Conservation (phyloP, 2,113 vertebrate genomes). For the Cyrtonyx montezumae region DNA sequence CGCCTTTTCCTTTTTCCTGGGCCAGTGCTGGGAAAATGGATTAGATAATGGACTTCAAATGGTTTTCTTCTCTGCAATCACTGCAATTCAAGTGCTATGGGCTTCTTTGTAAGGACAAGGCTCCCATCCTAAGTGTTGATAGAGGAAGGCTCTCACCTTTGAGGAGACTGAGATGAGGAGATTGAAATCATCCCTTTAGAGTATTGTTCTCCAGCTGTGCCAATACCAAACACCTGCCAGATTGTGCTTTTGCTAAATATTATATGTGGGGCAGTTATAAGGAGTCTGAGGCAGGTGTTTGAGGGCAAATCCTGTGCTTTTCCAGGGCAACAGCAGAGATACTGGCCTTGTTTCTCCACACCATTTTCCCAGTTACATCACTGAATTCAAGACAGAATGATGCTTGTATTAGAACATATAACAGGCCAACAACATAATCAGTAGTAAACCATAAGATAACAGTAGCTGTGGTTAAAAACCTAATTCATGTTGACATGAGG, state of each 20-base stretch:
- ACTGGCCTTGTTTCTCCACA: neutral
- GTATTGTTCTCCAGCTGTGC: neutral
- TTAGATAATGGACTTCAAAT: neutral
- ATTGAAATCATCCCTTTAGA: neutral
- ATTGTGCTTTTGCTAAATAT: neutral
- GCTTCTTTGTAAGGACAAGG: neutral
- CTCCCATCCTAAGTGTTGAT: neutral
- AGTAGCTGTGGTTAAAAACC: neutral
- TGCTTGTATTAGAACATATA: neutral
- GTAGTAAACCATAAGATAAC: neutral
- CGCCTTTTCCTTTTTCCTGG: neutral
- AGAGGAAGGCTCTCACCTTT: neutral
- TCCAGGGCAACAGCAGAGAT: neutral
- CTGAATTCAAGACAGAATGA: neutral
- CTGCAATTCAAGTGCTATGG: neutral
- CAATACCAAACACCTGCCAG: neutral
- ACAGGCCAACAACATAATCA: neutral
- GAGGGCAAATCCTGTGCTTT: neutral
- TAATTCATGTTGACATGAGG: neutral
- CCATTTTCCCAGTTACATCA: neutral
- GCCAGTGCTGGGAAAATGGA: neutral
- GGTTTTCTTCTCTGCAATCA: neutral
- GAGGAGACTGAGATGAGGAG: neutral
- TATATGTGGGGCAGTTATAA: neutral
- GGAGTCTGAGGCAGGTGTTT: neutral